Evolutionary conservation across 2,797 vertebrate species (phyloP), one percentile per base, ranked within the genome.

Genomic region (Phrynocephalus guinanensis): DNA sequence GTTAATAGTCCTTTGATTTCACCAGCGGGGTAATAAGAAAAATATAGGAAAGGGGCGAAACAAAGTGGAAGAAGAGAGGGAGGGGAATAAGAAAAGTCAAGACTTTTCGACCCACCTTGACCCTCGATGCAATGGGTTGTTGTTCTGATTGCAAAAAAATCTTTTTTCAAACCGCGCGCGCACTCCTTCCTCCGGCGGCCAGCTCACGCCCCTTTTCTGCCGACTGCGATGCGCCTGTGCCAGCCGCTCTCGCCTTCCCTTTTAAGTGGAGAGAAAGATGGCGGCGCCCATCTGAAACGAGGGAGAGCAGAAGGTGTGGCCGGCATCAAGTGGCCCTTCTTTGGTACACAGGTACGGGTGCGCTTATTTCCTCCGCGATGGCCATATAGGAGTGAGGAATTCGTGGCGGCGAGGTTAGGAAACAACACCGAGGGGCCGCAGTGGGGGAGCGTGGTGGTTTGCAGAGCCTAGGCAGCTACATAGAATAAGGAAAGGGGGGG

Each of bases 221-320:
- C 7, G 11, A 1, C 22, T 16, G 3, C 38, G 60, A 2, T 81
- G 60, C 79, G 86, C 79, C 28, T 87, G 86, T 79, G 79, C 79
- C 33, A 28, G 1, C 13, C 10, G 26, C 2, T 2, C 52, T 63
- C n/a, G 56, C 50, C 13, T 5, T 33, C 20, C 3, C 16, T 2
- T 44, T 56, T 56, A 28, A 13, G 73, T 20, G 5, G 5, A 30
- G 3, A 33, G 33, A 13, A 88, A 93, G 22, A 94, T 95, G 94
- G 93, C 90, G 72, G 92, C 90, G 85, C 72, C 79, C 90, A 8
- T 0, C 1, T 1, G 0, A 0, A 0, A 0, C 0, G 0, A 0
- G 0, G 7, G 11, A 0, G 24, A 60, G 0, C 80, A 78, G 88
- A 0, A 1, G 16, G 63, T 24, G 48, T 0, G 84, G 0, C 56